phyloP scores from a whole-genome alignment of 2,888 invertebrate species.

The Phasia obesa region DNA sequence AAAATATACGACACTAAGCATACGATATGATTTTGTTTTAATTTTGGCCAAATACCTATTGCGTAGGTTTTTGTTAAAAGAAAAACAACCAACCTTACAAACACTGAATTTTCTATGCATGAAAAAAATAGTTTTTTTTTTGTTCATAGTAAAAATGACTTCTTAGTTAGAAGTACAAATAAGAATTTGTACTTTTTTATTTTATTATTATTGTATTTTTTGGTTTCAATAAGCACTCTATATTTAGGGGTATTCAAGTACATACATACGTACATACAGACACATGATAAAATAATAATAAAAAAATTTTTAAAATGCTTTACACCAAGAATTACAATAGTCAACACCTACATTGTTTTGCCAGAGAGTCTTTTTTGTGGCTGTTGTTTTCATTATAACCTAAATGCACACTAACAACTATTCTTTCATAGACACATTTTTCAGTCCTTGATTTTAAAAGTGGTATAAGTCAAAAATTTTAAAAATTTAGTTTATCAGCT shows the following conservation, averaged over 20 bases:
- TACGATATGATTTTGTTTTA: too few species aligned
- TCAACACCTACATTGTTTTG: slow-evolving; percentile 55
- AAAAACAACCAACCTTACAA: too few species aligned
- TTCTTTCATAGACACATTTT: background rate
- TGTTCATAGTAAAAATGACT: slow-evolving; percentile 8
- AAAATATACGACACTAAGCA: too few species aligned
- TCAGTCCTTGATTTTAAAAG: too few species aligned
- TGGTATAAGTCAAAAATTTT: too few species aligned
- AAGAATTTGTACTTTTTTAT: slow-evolving; percentile 40
- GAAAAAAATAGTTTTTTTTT: background rate
- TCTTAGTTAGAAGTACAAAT: slow-evolving; percentile 44
- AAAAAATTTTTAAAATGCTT: slow-evolving; percentile 51
- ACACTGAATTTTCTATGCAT: background rate
- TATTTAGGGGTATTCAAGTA: slow-evolving; percentile 18
- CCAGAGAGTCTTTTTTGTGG: background rate
- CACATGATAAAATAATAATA: slow-evolving; percentile 8
- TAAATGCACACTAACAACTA: background rate
- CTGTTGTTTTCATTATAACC: background rate
- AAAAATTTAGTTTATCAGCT: too few species aligned
- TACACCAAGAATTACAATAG: slow-evolving; percentile 62
- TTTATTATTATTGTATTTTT: background rate
- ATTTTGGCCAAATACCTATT: slow-evolving; percentile 25
- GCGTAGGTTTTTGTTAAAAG: slow-evolving; percentile 48
- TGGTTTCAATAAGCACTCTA: slow-evolving; percentile 12
- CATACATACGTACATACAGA: too few species aligned